Evolutionary conservation across 2,888 invertebrate species (phyloP).

Genomic region (Caenorhabditis panamensis): DNA sequence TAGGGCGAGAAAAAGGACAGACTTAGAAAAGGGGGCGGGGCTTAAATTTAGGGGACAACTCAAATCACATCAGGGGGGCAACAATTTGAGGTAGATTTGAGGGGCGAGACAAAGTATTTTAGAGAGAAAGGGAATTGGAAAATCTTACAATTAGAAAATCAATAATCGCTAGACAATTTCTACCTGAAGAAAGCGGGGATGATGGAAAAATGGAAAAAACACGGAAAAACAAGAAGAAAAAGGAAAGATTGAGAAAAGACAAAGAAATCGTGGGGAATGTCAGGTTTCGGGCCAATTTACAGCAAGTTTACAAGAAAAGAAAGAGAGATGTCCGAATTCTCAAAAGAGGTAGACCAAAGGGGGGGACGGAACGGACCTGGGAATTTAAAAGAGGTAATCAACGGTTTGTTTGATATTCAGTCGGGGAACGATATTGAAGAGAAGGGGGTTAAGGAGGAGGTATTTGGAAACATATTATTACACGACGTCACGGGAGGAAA

Average conservation of each 20-base stretch:
- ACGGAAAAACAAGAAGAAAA: conserved; percentile 3
- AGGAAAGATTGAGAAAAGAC: conserved; percentile 17
- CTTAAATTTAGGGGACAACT: too few relatives aligned
- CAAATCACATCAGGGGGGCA: conserved; percentile 4
- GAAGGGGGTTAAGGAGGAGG: neutral
- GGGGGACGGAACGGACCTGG: neutral
- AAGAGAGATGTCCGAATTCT: conserved; percentile 2
- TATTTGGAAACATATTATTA: conserved; percentile 42
- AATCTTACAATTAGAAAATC: neutral
- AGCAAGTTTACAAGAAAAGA: conserved; percentile 11
- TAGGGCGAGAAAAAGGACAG: conserved; percentile 22
- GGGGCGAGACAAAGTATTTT: conserved; percentile 7
- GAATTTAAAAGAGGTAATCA: conserved; percentile 34
- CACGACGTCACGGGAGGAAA: conserved; percentile 50
- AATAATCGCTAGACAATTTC: conserved; percentile 45
- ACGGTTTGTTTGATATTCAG: conserved; percentile 32
- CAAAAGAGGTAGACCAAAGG: conserved; percentile 43
- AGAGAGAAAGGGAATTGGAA: conserved; percentile 5
- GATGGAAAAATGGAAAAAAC: conserved; percentile 12
- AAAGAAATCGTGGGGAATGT: conserved; percentile 29
- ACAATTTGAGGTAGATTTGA: neutral
- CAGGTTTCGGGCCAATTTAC: conserved; percentile 20
- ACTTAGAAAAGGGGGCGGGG: conserved; percentile 4
- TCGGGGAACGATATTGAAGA: neutral
- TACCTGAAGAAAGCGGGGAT: conserved; percentile 19